phyloP scores from a whole-genome alignment of 2,113 vertebrate species.

The Rhabdomys dilectus region DNA sequence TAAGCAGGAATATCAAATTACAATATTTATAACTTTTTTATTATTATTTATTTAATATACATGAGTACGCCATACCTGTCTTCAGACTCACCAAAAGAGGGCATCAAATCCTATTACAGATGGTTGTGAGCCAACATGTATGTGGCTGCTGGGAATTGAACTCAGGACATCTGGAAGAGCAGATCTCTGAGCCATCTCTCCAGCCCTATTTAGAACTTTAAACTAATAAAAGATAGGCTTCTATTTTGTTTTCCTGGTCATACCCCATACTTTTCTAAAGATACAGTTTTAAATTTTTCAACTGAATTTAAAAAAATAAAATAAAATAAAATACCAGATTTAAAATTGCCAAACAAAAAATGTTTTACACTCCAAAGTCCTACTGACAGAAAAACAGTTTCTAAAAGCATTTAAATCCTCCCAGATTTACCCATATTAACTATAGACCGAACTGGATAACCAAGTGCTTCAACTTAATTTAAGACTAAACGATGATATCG shows the following conservation, averaged over 20 bases:
- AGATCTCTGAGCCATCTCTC: no score
- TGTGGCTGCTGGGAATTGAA: no score
- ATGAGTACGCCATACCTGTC: no score
- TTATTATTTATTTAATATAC: no score
- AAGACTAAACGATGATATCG: slow-evolving; percentile 46
- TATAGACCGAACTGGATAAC: slow-evolving; percentile 14
- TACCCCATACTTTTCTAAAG: slow-evolving; percentile 51
- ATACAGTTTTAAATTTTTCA: slow-evolving; percentile 16
- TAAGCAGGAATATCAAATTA: slow-evolving; percentile 39
- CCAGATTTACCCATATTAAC: slow-evolving; percentile 32
- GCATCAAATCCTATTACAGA: no score
- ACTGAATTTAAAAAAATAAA: neutral
- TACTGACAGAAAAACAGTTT: slow-evolving; percentile 55
- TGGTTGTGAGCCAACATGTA: no score
- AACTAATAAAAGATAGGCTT: slow-evolving; percentile 56
- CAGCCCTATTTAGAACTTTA: slow-evolving; percentile 31
- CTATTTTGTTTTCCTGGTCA: slow-evolving; percentile 39
- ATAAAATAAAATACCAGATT: slow-evolving; percentile 63
- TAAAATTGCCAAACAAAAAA: slow-evolving; percentile 65
- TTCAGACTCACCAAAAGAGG: no score
- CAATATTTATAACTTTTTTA: slow-evolving; percentile 44
- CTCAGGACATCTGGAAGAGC: no score
- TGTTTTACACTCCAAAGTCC: slow-evolving; percentile 50
- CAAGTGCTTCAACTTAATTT: slow-evolving; percentile 60
- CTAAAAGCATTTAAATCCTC: slow-evolving; percentile 66